Evolutionary conservation across 1,140 invertebrate species (phyloP), one percentile per base, ranked within the genome.

Genomic region (Cherax destructor): DNA sequence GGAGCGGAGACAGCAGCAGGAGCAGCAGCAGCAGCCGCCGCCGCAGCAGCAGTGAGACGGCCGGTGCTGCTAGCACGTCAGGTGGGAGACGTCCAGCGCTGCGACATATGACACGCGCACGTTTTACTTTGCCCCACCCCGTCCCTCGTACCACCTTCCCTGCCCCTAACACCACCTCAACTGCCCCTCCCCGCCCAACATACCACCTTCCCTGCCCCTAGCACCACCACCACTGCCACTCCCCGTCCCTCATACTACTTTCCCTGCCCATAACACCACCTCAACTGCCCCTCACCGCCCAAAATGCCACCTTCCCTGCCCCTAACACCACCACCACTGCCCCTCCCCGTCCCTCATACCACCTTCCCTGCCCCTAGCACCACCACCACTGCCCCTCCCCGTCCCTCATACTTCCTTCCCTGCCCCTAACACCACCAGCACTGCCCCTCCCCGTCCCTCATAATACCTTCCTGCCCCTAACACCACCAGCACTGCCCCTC

Each of bases 91-190:
- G 69, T 30, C 6, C 69, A 6, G 24, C 16, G 69, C 16, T 18
- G 61, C 81, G 81, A 83, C 81, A 83, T 83, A 41, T 83, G 81
- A 83, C 81, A 83, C 81, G 81, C 81, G 81, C 52, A 59, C 69
- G n/a, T 80, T 52, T 50, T 52, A 11, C 30, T 41, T 41, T 16
- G 0, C n/a, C 52, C 80, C 52, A 0, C 21, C 9, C 24, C 24
- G 4, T 24, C 30, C 56, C 24, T 3, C n/a, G 4, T 59, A 4
- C 13, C 50, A 9, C 18, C 56, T n/a, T 13, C 80, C 4, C 6
- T 61, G 3, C n/a, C 80, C 80, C 10, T 9, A 18, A 1, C 80
- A 0, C 52, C 50, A 50, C 0, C 24, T 18, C 24, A 0, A 21
- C 21, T 11, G 18, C 47, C 52, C 21, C 50, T 56, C 49, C 52